phyloP scores from a whole-genome alignment of 2,888 invertebrate genomes.

The Phlogophora meticulosa region DNA sequence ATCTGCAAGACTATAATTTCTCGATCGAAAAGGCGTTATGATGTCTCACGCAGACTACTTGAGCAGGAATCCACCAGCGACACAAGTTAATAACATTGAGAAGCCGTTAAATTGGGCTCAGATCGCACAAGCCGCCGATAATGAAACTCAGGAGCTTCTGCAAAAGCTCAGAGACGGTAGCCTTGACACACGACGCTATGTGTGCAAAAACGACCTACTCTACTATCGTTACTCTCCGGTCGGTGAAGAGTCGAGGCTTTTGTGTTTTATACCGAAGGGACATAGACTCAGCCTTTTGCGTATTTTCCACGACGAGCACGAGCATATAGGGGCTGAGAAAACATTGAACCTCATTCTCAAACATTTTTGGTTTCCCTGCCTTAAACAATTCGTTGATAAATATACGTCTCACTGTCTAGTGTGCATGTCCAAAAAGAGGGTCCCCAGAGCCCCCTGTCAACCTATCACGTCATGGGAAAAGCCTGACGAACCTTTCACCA shows the following conservation, averaged over 20 bases:
- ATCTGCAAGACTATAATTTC: constrained; percentile 57
- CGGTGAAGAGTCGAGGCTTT: constrained; percentile 5
- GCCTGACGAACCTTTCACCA: not conserved
- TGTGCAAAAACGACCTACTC: not conserved
- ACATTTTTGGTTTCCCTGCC: too few species aligned
- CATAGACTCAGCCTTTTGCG: constrained; percentile 38
- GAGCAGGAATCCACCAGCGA: constrained; percentile 4
- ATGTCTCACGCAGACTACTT: too few species aligned
- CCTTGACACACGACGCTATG: constrained; percentile 3
- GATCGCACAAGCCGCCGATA: too few species aligned
- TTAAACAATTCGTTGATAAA: not conserved
- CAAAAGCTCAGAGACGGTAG: not conserved
- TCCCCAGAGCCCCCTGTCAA: too few species aligned
- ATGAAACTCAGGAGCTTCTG: not conserved
- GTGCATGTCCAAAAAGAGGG: too few species aligned
- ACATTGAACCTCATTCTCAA: not conserved
- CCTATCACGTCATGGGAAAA: too few species aligned
- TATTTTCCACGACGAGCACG: constrained; percentile 55
- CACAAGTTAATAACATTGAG: not conserved
- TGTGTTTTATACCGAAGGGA: constrained; percentile 47
- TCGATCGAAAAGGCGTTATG: constrained; percentile 52
- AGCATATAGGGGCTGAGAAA: constrained; percentile 8
- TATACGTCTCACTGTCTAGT: not conserved
- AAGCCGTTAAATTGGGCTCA: not conserved
- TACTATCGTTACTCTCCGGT: not conserved